Conservation (phyloP, 2,888 invertebrate genomes). For the Dendrolimus pini region DNA sequence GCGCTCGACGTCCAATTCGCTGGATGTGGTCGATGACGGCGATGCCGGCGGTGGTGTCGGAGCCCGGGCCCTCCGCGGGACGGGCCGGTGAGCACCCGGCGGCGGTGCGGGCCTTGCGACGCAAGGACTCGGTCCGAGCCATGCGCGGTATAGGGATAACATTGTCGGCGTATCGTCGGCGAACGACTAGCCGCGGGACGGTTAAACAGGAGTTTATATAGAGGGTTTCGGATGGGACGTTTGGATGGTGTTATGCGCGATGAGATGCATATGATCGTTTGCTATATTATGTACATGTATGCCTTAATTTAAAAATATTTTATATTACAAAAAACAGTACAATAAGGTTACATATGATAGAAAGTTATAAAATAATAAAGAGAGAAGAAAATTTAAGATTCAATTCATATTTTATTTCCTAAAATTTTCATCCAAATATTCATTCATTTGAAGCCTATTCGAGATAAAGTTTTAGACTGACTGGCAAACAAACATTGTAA, state of each 20-base stretch:
- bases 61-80: slow-evolving; percentile 49
- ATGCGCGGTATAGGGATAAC: slow-evolving; percentile 72
- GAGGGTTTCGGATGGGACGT: slow-evolving; percentile 32
- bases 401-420: no score
- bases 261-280: slow-evolving; percentile 1
- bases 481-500: no score
- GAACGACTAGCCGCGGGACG: slow-evolving; percentile 32
- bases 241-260: slow-evolving; percentile 11
- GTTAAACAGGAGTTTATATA: background rate
- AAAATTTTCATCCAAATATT: no score
- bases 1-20: slow-evolving; percentile 62
- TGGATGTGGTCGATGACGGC: slow-evolving; percentile 57
- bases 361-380: no score
- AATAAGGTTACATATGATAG: no score
- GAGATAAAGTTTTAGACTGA: no score
- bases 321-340: no score
- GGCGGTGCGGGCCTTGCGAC: slow-evolving; percentile 64
- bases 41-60: slow-evolving; percentile 59
- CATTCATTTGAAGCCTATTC: no score
- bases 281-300: no score
- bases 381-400: no score
- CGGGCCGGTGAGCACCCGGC: slow-evolving; percentile 65
- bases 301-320: no score
- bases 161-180: slow-evolving; percentile 26
- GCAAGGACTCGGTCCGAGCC: slow-evolving; percentile 68